Evolutionary conservation across 2,113 vertebrate species (phyloP).

Genomic region (western clawed frog (Xenopus tropicalis)): DNA sequence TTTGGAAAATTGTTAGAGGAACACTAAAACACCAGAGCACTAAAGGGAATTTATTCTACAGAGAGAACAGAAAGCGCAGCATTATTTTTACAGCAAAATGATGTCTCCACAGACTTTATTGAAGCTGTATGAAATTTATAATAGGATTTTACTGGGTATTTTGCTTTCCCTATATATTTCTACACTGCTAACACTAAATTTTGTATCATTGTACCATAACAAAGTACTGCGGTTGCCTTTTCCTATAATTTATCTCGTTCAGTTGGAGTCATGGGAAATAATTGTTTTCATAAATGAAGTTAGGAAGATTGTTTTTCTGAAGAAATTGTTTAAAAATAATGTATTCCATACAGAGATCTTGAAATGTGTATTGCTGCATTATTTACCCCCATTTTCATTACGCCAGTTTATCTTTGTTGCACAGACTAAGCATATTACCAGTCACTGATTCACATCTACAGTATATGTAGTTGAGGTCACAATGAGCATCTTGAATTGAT

Average conservation of each 20-base stretch:
- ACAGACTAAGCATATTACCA: too few species aligned
- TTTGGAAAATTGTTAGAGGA: constrained; percentile 37
- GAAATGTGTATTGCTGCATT: neutral
- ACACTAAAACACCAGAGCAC: constrained; percentile 31
- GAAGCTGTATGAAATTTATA: constrained; percentile 37
- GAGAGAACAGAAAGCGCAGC: constrained; percentile 44
- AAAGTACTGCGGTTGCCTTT: constrained; percentile 53
- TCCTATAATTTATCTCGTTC: neutral
- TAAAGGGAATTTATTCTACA: constrained; percentile 43
- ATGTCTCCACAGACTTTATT: constrained; percentile 33
- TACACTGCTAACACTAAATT: constrained; percentile 47
- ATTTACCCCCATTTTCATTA: too few species aligned
- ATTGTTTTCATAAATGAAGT: constrained; percentile 40
- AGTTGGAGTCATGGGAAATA: constrained; percentile 29
- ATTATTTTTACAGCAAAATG: constrained; percentile 49
- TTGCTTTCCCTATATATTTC: constrained; percentile 44
- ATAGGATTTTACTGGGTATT: constrained; percentile 47
- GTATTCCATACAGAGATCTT: too few species aligned
- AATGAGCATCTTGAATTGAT: too few species aligned
- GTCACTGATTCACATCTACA: too few species aligned
- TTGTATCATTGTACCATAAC: constrained; percentile 55
- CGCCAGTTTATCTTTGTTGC: too few species aligned
- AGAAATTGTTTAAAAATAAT: too few species aligned
- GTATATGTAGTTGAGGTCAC: too few species aligned
- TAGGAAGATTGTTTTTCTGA: too few species aligned